Conservation (phyloP, 2,113 vertebrate species). For the Chaenocephalus aceratus region DNA sequence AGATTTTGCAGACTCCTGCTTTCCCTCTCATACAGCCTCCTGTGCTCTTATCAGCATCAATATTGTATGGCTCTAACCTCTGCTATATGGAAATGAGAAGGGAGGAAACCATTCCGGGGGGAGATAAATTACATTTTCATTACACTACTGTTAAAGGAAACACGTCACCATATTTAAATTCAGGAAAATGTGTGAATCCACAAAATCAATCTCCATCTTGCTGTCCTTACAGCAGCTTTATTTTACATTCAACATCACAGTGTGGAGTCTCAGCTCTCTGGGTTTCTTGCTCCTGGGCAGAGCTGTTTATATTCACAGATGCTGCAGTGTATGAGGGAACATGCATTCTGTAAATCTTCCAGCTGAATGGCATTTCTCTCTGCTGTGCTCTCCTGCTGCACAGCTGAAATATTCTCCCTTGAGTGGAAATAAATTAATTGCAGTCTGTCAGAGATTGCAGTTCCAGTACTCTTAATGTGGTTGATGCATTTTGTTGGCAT, state of each 20-base stretch:
- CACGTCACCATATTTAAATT: not conserved
- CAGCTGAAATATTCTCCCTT: not conserved
- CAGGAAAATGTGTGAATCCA: not conserved
- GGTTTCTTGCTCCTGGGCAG: slow-evolving; percentile 16
- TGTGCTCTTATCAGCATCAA: slow-evolving; percentile 15
- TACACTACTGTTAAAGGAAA: not conserved
- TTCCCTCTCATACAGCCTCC: slow-evolving; percentile 18
- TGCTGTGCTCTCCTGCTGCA: slow-evolving; percentile 13
- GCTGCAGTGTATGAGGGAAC: slow-evolving; percentile 36
- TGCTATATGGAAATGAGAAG: not conserved
- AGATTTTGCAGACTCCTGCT: slow-evolving; percentile 31
- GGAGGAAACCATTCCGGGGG: not conserved
- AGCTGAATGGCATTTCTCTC: slow-evolving; percentile 27
- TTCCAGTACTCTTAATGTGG: not conserved
- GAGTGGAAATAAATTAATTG: slow-evolving; percentile 19
- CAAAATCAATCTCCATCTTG: not conserved
- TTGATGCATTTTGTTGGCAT: not conserved
- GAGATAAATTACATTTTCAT: not conserved
- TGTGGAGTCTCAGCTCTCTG: not conserved
- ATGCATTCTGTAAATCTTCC: slow-evolving; percentile 21
- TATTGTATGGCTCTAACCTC: not conserved
- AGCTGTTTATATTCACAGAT: slow-evolving; percentile 42
- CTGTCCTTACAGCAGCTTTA: not conserved
- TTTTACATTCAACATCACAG: slow-evolving; percentile 4
- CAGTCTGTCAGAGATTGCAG: not conserved